These are phyloP conservation scores for Dione vanillae DNA, from an alignment of 2,888 invertebrate genomes.

Conservation along the genomic window DNA sequence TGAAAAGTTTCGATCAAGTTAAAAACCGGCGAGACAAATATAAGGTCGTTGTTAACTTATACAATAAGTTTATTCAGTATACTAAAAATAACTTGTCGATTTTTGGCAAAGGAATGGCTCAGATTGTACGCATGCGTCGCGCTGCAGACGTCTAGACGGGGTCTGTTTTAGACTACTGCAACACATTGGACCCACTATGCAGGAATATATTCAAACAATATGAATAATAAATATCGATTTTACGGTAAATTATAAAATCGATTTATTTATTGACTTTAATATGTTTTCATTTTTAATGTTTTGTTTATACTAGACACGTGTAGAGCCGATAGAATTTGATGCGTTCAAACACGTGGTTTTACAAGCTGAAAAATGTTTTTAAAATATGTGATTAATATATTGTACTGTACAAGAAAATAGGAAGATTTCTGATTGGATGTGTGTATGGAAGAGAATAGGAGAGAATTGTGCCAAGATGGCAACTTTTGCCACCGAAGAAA, in stretches of 20 bases:
- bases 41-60: conserved; percentile 22
- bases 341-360: neutral
- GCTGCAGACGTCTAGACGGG: conserved; percentile 74
- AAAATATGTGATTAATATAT: neutral
- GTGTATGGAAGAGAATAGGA: no score
- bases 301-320: neutral
- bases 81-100: conserved; percentile 42
- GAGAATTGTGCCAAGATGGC: no score
- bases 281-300: neutral
- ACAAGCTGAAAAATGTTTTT: neutral
- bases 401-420: no score
- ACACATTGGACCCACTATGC: conserved; percentile 45
- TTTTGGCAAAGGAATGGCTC: conserved; percentile 40
- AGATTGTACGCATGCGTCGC: conserved; percentile 61
- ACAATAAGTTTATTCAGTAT: conserved; percentile 28
- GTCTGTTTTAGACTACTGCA: conserved; percentile 49
- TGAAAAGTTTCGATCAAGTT: conserved; percentile 5
- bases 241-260: neutral
- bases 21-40: conserved; percentile 16
- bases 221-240: conserved; percentile 8
- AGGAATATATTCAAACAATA: conserved; percentile 21
- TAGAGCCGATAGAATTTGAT: neutral
- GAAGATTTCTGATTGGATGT: no score
- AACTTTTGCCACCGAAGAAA: no score
- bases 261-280: neutral